Conservation (phyloP, 2,797 vertebrate species). For the Rhinogobio ventralis region DNA sequence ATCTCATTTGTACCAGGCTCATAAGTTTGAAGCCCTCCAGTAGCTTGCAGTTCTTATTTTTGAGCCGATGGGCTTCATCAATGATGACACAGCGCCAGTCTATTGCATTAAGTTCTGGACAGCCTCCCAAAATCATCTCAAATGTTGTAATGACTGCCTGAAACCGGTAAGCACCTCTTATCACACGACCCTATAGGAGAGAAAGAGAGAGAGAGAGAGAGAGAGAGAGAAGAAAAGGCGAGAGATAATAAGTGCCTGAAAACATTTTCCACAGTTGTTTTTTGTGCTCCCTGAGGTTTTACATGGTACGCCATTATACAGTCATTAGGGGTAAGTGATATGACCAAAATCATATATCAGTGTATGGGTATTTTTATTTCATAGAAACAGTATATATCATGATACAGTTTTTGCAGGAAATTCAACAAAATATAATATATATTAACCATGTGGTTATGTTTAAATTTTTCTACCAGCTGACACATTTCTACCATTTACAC, state of each 20-base stretch:
- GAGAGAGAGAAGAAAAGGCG: no score
- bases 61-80: conserved; percentile 96
- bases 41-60: conserved; percentile 99
- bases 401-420: neutral
- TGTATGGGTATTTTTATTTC: neutral
- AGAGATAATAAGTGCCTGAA: neutral
- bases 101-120: conserved; percentile 95
- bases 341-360: neutral
- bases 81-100: conserved; percentile 98
- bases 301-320: neutral
- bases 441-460: neutral
- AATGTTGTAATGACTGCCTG: conserved; percentile 98
- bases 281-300: conserved; percentile 2
- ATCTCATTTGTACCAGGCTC: conserved; percentile 84
- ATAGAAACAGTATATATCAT: neutral
- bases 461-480: neutral
- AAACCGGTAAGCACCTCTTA: conserved; percentile 92
- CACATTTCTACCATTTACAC: neutral
- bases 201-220: neutral
- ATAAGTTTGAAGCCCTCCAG: conserved; percentile 97
- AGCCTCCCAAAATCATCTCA: conserved; percentile 99
- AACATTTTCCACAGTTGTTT: conserved; percentile 19
- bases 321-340: neutral
- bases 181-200: conserved; percentile 81
- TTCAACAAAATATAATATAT: neutral